Percentiles rank a stretch among this genome's conserved stretches.
phyloP scores from a whole-genome alignment of 2,113 vertebrate species.

The Tenrec ecaudatus region DNA sequence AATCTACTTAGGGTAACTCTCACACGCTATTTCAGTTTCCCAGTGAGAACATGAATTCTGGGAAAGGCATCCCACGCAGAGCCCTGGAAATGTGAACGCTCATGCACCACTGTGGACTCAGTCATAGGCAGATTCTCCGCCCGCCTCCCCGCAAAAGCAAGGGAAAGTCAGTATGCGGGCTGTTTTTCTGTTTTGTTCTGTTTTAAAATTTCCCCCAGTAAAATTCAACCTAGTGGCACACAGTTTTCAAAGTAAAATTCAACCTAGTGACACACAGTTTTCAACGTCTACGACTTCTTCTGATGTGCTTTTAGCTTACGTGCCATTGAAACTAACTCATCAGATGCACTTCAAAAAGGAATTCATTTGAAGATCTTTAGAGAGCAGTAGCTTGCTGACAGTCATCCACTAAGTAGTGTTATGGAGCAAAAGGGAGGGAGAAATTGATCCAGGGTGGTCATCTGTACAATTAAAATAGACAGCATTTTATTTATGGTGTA shows the following conservation, averaged over 20 bases:
- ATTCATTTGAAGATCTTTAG: conserved; percentile 48
- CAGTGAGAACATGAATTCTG: conserved; percentile 86
- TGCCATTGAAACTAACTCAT: neutral
- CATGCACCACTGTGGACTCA: conserved; percentile 76
- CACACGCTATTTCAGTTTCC: conserved; percentile 85
- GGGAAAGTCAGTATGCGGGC: conserved; percentile 10
- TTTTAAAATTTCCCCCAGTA: neutral
- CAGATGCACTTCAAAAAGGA: neutral
- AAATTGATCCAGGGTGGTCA: conserved; percentile 19
- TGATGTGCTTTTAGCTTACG: neutral
- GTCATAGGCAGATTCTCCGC: conserved; percentile 46
- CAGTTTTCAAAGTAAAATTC: conserved; percentile 54
- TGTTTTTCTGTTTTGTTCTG: neutral
- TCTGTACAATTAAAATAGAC: neutral
- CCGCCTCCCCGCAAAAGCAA: conserved; percentile 64
- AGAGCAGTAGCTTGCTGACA: neutral
- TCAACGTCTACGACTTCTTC: neutral
- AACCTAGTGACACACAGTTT: conserved; percentile 46
- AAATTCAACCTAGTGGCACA: conserved; percentile 52
- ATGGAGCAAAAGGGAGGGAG: conserved; percentile 31
- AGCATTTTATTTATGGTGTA: conserved; percentile 11
- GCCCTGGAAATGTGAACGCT: conserved; percentile 85
- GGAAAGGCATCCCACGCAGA: conserved; percentile 85
- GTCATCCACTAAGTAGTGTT: conserved; percentile 19
- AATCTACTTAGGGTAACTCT: conserved; percentile 89